Conservation (phyloP, 2,113 vertebrate species). For the Naja naja region DNA sequence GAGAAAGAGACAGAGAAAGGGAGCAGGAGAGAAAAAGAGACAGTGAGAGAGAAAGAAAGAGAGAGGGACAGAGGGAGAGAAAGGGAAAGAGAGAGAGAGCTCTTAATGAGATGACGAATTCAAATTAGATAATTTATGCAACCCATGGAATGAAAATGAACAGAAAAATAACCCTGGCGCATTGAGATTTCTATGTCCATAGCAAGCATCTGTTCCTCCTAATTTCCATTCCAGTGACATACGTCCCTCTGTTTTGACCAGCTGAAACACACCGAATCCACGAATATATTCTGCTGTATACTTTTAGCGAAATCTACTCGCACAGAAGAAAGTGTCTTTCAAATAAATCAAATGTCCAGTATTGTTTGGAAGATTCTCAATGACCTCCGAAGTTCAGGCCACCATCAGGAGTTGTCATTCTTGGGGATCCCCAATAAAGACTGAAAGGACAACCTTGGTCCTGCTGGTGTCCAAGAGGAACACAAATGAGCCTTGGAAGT, state of each 20-base stretch:
- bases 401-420: background rate
- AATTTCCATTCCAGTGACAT: conserved; percentile 3
- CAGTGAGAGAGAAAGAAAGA: accelerated
- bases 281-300: background rate
- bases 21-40: accelerated
- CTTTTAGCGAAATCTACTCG: background rate
- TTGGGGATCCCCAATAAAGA: no score
- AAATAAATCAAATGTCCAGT: background rate
- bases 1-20: background rate
- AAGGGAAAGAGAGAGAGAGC: background rate
- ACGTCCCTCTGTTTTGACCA: conserved; percentile 5
- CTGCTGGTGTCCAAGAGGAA: background rate
- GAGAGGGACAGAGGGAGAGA: background rate
- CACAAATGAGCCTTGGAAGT: background rate
- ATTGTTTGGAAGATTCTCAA: background rate
- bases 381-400: background rate
- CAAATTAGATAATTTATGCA: background rate
- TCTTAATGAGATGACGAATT: background rate
- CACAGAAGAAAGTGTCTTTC: background rate
- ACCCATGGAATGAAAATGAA: background rate
- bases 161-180: no score
- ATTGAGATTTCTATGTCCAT: background rate
- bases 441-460: background rate
- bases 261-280: background rate
- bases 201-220: background rate